Percentiles rank a stretch among this genome's conserved stretches.
phyloP scores from a whole-genome alignment of 2,113 vertebrate genomes.

The Paracanthobrama guichenoti region DNA sequence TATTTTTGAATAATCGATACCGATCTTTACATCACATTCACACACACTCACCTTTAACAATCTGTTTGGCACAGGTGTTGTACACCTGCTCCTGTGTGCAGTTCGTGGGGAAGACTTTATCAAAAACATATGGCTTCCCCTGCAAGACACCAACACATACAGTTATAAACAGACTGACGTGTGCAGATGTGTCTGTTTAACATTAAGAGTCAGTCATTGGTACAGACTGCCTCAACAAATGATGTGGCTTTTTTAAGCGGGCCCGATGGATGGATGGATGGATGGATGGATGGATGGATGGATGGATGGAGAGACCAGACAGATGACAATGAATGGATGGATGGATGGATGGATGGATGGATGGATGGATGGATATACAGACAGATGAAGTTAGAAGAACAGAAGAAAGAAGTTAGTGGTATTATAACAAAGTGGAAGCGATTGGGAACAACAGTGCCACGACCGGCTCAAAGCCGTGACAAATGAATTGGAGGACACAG shows the following conservation, averaged over 20 bases:
- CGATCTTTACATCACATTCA: background rate
- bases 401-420: too few species aligned
- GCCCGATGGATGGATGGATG: too few species aligned
- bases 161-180: background rate
- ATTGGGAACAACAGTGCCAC: too few species aligned
- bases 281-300: too few species aligned
- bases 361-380: too few species aligned
- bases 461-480: too few species aligned
- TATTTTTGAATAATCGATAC: background rate
- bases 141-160: slow-evolving; percentile 58
- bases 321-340: too few species aligned
- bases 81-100: slow-evolving; percentile 81
- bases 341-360: too few species aligned
- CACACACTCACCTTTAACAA: slow-evolving; percentile 86
- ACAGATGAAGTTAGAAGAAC: too few species aligned
- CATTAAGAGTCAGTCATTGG: background rate
- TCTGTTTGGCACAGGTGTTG: slow-evolving; percentile 83
- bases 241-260: background rate
- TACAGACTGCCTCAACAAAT: background rate
- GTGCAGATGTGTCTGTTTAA: background rate
- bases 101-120: slow-evolving; percentile 88
- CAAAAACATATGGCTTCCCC: slow-evolving; percentile 87
- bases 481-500: too few species aligned
- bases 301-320: too few species aligned
- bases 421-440: too few species aligned